phyloP scores from a whole-genome alignment of 2,797 vertebrate genomes.

The Characodon lateralis region DNA sequence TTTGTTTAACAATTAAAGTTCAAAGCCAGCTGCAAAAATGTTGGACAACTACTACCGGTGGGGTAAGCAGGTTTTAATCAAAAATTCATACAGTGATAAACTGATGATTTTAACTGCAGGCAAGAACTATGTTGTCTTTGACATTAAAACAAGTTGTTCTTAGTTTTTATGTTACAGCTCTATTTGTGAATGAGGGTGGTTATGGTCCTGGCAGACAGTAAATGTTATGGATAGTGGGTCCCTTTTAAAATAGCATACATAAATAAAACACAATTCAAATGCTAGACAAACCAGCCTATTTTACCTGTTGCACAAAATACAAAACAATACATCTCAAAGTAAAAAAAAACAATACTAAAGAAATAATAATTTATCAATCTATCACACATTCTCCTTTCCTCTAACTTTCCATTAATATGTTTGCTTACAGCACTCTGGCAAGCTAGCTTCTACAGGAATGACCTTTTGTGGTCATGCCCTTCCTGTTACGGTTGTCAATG shows the following conservation, averaged over 20 bases:
- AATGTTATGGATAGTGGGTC: slow-evolving; percentile 33
- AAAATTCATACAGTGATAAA: slow-evolving; percentile 55
- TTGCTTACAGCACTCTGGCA: too few relatives aligned
- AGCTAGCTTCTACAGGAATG: too few relatives aligned
- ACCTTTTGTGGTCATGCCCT: too few relatives aligned
- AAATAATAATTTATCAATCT: neutral
- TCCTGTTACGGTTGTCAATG: too few relatives aligned
- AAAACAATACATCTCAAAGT: too few relatives aligned
- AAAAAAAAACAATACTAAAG: neutral
- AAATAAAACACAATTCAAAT: slow-evolving; percentile 32
- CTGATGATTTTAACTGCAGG: slow-evolving; percentile 52
- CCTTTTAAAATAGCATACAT: slow-evolving; percentile 39
- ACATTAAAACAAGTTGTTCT: slow-evolving; percentile 45
- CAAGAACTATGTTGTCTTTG: slow-evolving; percentile 57
- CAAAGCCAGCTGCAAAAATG: slow-evolving; percentile 16
- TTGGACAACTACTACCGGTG: slow-evolving; percentile 43
- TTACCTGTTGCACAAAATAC: slow-evolving; percentile 11
- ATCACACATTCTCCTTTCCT: too few relatives aligned
- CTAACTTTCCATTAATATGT: too few relatives aligned
- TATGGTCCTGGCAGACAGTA: slow-evolving; percentile 37
- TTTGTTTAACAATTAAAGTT: neutral
- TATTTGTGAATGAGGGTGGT: slow-evolving; percentile 14
- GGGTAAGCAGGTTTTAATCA: slow-evolving; percentile 57
- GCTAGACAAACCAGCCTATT: slow-evolving; percentile 27
- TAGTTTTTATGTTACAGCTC: slow-evolving; percentile 21